Evolutionary conservation across 2,888 invertebrate genomes (phyloP).

Genomic region (Watsonalla binaria): DNA sequence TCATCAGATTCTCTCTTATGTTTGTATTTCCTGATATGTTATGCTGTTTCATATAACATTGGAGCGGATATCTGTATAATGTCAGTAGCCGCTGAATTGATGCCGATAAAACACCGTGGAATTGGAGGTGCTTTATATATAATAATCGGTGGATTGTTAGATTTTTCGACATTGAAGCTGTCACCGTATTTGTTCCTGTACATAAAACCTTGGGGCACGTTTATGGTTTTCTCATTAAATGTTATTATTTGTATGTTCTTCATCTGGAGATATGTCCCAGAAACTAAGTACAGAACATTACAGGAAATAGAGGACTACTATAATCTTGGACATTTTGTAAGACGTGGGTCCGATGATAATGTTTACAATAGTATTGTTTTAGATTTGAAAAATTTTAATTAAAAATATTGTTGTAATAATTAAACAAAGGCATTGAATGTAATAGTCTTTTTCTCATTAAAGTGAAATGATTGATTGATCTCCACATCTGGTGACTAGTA

Average conservation of each 20-base stretch:
- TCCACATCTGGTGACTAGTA: too few relatives aligned
- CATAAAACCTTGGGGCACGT: constrained; percentile 13
- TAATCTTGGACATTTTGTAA: background rate
- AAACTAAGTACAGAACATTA: constrained; percentile 16
- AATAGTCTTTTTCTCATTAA: too few relatives aligned
- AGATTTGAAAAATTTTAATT: too few relatives aligned
- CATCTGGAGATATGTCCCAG: constrained; percentile 18
- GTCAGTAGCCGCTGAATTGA: background rate
- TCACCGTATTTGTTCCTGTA: constrained; percentile 15
- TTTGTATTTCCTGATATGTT: constrained; percentile 5
- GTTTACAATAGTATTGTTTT: too few relatives aligned
- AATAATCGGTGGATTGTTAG: constrained; percentile 1
- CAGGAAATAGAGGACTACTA: constrained; percentile 12
- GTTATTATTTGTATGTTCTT: constrained; percentile 7
- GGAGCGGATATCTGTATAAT: background rate
- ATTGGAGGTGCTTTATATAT: constrained; percentile 16
- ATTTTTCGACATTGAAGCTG: background rate
- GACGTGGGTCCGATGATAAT: too few relatives aligned
- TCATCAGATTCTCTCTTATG: constrained; percentile 9
- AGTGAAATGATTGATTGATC: too few relatives aligned
- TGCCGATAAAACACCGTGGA: constrained; percentile 16
- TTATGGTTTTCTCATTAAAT: constrained; percentile 13
- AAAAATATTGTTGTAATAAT: too few relatives aligned
- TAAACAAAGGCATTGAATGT: too few relatives aligned
- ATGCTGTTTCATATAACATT: background rate